Base-by-base conservation (phyloP, 2,113 vertebrate genomes). In the Pseudorasbora parva region DNA sequence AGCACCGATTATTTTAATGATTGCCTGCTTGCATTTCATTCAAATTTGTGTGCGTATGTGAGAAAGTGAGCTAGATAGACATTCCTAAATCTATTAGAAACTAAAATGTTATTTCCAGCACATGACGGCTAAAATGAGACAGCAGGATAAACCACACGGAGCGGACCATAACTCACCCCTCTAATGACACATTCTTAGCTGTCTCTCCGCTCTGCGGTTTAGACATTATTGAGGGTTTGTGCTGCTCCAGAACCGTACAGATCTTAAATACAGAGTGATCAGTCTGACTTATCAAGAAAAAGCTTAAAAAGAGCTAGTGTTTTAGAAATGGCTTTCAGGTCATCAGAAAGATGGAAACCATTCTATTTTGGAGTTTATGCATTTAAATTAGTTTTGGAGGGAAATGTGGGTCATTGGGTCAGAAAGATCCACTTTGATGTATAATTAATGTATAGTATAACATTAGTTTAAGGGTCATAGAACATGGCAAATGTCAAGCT, bases 191-290 rank as follows among this genome's bases (percentile, higher is more conserved):
- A 77, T 74, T 76, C 60, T 84, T 9, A 47, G 73, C 79, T 25
- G 79, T 57, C 64, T 72, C 84, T 84, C 81, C 60, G 41, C 79
- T 66, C 57, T 80, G 41, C 11, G 41, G 80, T 82, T 75, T 54
- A 30, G 51, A 74, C 12, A 37, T 87, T 81, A 87, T 84, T 84
- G 56, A 80, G 68, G 85, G 85, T 69, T 86, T 8, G 54, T 43
- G 33, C 25, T 41, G 27, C 69, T 74, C 59, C 45, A 43, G 25
- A 15, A 43, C 66, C 66, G 43, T 57, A 80, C 27, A 80, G 33
- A 59, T 25, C 15, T n/a, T 69, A 80, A 64, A 73, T 80, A 80
- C 60, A 66, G 60, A 80, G 60, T 23, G 15, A 77, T 77, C 74
- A 57, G 51, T 37, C 74, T 33, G 49, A 49, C 23, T 51, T 49